Conservation (phyloP, 2,888 invertebrate species). For the Eucriotettix oculatus region DNA sequence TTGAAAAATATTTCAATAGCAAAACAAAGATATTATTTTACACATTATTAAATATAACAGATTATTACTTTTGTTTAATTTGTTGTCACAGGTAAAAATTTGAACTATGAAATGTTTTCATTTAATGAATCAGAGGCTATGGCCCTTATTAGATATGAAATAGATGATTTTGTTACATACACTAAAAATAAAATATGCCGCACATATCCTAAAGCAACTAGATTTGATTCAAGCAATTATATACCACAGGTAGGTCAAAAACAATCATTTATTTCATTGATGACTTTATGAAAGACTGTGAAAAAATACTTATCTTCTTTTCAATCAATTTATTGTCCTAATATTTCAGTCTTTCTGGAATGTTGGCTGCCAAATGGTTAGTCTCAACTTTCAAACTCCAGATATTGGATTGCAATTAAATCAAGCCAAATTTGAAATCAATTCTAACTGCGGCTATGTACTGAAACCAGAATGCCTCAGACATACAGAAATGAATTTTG, state of each 20-base stretch:
- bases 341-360: slow-evolving; percentile 49
- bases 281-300: no score
- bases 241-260: no score
- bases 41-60: no score
- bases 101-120: no score
- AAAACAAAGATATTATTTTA: no score
- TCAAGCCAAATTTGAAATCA: slow-evolving; percentile 60
- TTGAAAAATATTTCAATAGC: no score
- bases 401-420: slow-evolving; percentile 58
- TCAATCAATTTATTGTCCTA: no score
- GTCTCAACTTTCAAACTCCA: slow-evolving; percentile 51
- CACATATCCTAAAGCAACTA: slow-evolving; percentile 40
- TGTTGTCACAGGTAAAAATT: background rate
- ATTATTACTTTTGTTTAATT: background rate
- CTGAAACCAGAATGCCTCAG: slow-evolving; percentile 58
- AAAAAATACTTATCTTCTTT: no score
- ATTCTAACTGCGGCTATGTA: slow-evolving; percentile 47
- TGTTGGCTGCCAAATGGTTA: slow-evolving; percentile 56
- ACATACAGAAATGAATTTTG: slow-evolving; percentile 46
- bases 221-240: no score
- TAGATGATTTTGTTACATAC: slow-evolving; percentile 47
- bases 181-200: slow-evolving; percentile 57
- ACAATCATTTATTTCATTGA: no score
- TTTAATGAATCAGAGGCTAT: no score
- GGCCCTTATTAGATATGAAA: no score